Percentiles rank a stretch among this genome's conserved stretches.
Evolutionary conservation across 2,113 vertebrate genomes (phyloP).

Genomic region (Sturnus vulgaris): DNA sequence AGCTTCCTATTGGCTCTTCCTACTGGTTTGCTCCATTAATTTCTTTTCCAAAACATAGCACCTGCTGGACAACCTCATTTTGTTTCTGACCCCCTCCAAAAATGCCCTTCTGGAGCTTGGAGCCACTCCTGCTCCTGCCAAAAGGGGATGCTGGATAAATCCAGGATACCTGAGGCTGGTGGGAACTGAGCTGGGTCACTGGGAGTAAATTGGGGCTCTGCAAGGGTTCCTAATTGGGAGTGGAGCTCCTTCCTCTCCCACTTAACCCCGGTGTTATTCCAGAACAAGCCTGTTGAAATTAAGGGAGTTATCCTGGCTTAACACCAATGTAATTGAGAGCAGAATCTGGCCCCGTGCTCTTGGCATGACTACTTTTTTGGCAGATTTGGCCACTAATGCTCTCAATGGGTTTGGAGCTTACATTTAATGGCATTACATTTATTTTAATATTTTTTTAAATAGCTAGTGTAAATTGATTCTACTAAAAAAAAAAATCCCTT

Average conservation of each 20-base stretch:
- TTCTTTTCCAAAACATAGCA: neutral
- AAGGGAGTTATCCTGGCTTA: constrained; percentile 46
- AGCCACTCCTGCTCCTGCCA: neutral
- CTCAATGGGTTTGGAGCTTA: constrained; percentile 42
- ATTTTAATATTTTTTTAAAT: constrained; percentile 70
- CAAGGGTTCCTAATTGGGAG: neutral
- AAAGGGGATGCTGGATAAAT: neutral
- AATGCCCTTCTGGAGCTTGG: neutral
- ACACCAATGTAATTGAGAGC: neutral
- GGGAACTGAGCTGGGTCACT: neutral
- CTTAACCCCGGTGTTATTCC: neutral
- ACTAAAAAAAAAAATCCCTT: constrained; percentile 16
- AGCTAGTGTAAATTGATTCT: constrained; percentile 66
- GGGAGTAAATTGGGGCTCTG: neutral
- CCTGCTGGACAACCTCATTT: neutral
- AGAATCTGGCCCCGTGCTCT: constrained; percentile 15
- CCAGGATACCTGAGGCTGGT: neutral
- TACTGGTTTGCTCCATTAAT: neutral
- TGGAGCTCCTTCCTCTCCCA: neutral
- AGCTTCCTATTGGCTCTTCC: neutral
- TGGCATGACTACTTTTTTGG: constrained; percentile 44
- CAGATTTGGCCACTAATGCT: constrained; percentile 56
- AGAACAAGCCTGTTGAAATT: constrained; percentile 14
- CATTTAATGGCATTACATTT: constrained; percentile 59
- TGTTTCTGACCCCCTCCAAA: neutral